Conservation (phyloP, 2,888 invertebrate genomes). For the Rosalia funebris region DNA sequence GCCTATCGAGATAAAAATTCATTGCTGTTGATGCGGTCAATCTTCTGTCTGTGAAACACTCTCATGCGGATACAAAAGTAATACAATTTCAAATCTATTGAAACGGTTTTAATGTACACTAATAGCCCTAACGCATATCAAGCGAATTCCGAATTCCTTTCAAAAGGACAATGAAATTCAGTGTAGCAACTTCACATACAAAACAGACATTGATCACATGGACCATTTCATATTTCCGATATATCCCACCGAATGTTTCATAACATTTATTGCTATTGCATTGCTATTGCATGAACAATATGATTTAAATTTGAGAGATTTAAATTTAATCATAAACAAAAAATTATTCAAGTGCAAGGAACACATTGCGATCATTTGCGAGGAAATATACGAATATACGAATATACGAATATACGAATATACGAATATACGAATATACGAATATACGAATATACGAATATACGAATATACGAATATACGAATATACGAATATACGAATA, state of each 20-base stretch:
- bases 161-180: slow-evolving; percentile 13
- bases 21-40: slow-evolving; percentile 12
- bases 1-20: slow-evolving; percentile 18
- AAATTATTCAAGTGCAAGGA: too few species aligned
- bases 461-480: too few species aligned
- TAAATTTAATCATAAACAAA: too few species aligned
- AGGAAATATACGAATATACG: too few species aligned
- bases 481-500: too few species aligned
- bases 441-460: too few species aligned
- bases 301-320: too few species aligned
- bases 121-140: slow-evolving; percentile 6
- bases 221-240: slow-evolving; percentile 10
- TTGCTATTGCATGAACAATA: too few species aligned
- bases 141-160: slow-evolving; percentile 4
- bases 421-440: too few species aligned
- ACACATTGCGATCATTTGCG: too few species aligned
- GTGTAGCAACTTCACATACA: slow-evolving; percentile 1
- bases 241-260: slow-evolving; percentile 11
- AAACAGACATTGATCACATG: slow-evolving; percentile 15
- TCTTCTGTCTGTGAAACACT: slow-evolving; percentile 15
- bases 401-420: too few species aligned
- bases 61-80: slow-evolving; percentile 6
- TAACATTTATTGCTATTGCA: too few species aligned
- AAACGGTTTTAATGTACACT: slow-evolving; percentile 17
- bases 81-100: slow-evolving; percentile 14